Conservation (phyloP, 2,797 vertebrate genomes). For the Peromyscus nudipes region DNA sequence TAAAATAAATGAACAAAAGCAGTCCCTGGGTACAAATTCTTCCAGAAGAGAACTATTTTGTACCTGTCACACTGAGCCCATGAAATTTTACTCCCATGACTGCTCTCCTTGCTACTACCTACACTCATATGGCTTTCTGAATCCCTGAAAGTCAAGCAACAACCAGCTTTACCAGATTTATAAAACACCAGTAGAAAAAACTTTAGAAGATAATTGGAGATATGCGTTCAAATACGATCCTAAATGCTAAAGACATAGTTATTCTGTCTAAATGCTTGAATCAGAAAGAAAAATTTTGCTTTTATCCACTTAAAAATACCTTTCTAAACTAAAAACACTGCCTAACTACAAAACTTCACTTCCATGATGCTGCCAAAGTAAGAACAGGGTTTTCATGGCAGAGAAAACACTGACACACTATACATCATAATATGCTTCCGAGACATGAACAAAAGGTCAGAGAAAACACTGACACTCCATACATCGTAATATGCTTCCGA, state of each 20-base stretch:
- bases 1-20: background rate
- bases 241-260: constrained; percentile 41
- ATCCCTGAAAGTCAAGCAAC: background rate
- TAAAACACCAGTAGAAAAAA: constrained; percentile 27
- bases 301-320: constrained; percentile 60
- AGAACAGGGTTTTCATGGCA: background rate
- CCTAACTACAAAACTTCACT: constrained; percentile 3
- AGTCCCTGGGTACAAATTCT: background rate
- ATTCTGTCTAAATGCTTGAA: constrained; percentile 34
- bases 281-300: constrained; percentile 44
- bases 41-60: background rate
- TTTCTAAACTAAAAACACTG: constrained; percentile 38
- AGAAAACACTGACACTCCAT: background rate
- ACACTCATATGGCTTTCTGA: constrained; percentile 16
- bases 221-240: constrained; percentile 7
- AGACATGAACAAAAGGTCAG: background rate
- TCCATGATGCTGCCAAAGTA: constrained; percentile 2
- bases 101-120: background rate
- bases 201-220: constrained; percentile 33
- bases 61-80: background rate
- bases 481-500: background rate
- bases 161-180: background rate
- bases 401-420: background rate
- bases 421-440: background rate
- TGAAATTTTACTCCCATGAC: background rate